Evolutionary conservation across 2,888 invertebrate species (phyloP).

Genomic region (Harpagoxenus sublaevis): DNA sequence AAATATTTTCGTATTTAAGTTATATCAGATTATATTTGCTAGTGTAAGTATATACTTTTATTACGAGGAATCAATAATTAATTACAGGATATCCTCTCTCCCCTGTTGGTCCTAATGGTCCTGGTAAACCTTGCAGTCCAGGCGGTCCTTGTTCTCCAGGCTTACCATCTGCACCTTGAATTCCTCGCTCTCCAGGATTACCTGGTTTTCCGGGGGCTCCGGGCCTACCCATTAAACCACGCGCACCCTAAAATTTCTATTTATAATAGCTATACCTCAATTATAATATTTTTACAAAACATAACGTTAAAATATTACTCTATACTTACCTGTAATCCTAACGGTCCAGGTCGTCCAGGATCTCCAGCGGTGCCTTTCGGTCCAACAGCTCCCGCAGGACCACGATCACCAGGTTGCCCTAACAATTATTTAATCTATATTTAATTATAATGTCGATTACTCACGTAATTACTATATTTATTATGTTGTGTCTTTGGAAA

Average conservation of each 20-base stretch:
- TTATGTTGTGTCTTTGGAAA: not conserved
- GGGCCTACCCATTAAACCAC: conserved; percentile 90
- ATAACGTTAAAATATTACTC: not conserved
- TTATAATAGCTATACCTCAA: not conserved
- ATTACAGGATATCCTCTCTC: conserved; percentile 91
- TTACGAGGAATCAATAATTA: conserved; percentile 30
- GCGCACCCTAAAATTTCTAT: conserved; percentile 86
- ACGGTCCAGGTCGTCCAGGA: conserved; percentile 88
- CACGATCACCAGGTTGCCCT: conserved; percentile 91
- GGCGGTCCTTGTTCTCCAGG: conserved; percentile 94
- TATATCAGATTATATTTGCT: not conserved
- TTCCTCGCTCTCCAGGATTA: conserved; percentile 91
- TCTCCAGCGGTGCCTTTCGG: conserved; percentile 89
- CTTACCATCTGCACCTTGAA: conserved; percentile 94
- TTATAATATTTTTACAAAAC: not conserved
- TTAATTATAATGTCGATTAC: not conserved
- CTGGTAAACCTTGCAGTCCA: conserved; percentile 93
- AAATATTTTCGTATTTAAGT: not conserved
- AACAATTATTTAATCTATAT: conserved; percentile 23
- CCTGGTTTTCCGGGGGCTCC: conserved; percentile 91
- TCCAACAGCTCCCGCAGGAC: conserved; percentile 87
- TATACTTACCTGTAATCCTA: conserved; percentile 87
- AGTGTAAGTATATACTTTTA: not conserved
- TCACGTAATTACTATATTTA: not conserved
- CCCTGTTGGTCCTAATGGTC: conserved; percentile 92